Evolutionary conservation across 2,797 vertebrate genomes (phyloP), one percentile per base, ranked within the genome.

Genomic region (Xenopus petersii): DNA sequence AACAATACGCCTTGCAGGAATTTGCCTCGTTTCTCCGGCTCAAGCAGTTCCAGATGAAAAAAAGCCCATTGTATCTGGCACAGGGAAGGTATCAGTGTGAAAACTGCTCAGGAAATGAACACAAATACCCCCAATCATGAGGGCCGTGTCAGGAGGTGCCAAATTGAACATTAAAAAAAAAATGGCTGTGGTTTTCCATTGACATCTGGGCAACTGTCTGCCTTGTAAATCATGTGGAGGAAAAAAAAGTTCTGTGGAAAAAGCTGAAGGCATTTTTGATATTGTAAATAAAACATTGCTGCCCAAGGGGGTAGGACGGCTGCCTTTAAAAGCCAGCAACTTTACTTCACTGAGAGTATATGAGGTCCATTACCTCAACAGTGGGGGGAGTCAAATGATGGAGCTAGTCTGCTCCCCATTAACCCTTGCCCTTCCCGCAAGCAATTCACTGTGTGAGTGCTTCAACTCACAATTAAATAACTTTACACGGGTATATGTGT

Each of bases 1-100:
- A 42, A 67, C 71, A 75, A 64, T 24, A 67, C 17, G 46, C 67
- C 65, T 73, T 79, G 72, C 56, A 84, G 78, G 69, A 67, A 67
- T 66, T 30, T 79, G 65, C 59, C 75, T 11, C 70, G 59, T 67
- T 68, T 24, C 48, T 81, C 62, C 62, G 59, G 69, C 79, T 69
- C 71, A 84, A 84, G 66, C 73, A 79, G 81, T 83, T 84, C 82
- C 80, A 87, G 78, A 81, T 82, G 84, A 84, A 80, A 81, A 42
- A 62, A 79, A 65, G 10, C 68, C 26, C 26, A 75, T 79, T 63
- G 58, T 26, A 80, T 77, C 70, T 79, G 72, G 61, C 63, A 80
- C 15, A 82, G 62, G 74, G 78, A 80, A 79, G 64, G 70, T 75
- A 79, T 55, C 79, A 75, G 0, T 0, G 68, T 63, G 42, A 82